Evolutionary conservation across 1,140 invertebrate species (phyloP).

Genomic region (Sycophaga agraensis): DNA sequence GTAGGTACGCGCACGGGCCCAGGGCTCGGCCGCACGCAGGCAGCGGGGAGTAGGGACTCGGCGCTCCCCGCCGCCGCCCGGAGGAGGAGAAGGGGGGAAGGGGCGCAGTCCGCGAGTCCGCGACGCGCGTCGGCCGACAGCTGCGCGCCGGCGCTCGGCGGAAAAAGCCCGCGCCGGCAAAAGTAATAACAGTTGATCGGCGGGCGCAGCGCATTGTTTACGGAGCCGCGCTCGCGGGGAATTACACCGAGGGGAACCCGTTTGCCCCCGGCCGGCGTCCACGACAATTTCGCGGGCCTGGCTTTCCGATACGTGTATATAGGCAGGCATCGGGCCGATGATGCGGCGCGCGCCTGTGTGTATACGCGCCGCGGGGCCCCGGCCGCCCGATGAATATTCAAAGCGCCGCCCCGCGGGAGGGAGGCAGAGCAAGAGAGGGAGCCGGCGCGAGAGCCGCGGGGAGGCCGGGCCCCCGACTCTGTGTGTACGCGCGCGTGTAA

Average conservation of each 20-base stretch:
- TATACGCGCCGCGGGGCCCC: background rate
- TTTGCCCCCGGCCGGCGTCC: background rate
- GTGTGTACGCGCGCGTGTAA: background rate
- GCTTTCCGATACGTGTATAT: too few species aligned
- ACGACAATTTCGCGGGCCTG: background rate
- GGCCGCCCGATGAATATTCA: conserved; percentile 1
- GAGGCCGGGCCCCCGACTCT: background rate
- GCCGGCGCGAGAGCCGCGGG: background rate
- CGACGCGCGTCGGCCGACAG: too few species aligned
- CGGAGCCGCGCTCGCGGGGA: background rate
- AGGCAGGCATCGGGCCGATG: too few species aligned
- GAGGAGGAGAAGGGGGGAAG: too few species aligned
- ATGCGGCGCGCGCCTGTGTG: background rate
- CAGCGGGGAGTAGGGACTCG: too few species aligned
- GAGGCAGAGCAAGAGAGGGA: background rate
- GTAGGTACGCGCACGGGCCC: too few species aligned
- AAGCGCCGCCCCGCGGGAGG: background rate
- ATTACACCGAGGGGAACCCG: background rate
- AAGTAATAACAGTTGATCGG: too few species aligned
- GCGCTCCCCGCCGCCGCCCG: too few species aligned
- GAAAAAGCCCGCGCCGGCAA: too few species aligned
- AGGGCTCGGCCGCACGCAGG: too few species aligned
- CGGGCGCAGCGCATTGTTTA: conserved; percentile 9
- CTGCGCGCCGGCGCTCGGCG: too few species aligned
- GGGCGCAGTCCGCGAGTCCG: too few species aligned